A percentile compares a stretch with the other conserved stretches of the same genome.
Conservation (phyloP, 2,113 vertebrate species). For the Grallaria varia region DNA sequence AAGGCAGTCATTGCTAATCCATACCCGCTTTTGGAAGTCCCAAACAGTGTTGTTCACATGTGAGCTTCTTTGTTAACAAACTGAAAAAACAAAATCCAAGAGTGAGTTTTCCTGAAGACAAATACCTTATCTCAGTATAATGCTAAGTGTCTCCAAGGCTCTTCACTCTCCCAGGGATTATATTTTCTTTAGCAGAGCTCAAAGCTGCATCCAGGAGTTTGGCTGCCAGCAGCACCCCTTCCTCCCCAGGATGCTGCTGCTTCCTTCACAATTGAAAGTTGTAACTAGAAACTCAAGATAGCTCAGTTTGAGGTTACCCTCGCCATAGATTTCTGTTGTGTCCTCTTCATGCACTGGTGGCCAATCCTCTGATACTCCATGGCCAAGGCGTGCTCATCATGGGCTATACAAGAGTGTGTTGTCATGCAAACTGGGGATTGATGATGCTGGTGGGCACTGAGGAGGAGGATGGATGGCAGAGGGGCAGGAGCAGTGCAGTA, state of each 20-base stretch:
- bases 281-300: background rate
- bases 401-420: background rate
- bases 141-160: slow-evolving; percentile 13
- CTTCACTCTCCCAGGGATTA: background rate
- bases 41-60: background rate
- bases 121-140: slow-evolving; percentile 20
- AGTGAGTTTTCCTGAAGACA: slow-evolving; percentile 14
- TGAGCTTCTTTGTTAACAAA: slow-evolving; percentile 10
- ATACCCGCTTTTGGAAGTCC: background rate
- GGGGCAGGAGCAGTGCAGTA: background rate
- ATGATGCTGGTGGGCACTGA: background rate
- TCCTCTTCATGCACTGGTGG: background rate
- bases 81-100: slow-evolving; percentile 30
- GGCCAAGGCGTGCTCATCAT: background rate
- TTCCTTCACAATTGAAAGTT: background rate
- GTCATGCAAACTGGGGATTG: background rate
- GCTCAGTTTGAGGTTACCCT: background rate
- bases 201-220: background rate
- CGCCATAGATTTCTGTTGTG: background rate
- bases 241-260: background rate
- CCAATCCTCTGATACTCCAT: background rate
- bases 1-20: background rate
- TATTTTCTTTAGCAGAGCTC: background rate
- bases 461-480: background rate
- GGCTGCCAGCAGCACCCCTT: background rate